A percentile compares a stretch with the other conserved stretches of the same genome.
Evolutionary conservation across 2,113 vertebrate species (phyloP).

Genomic region (Rhegmatorhina hoffmannsi): DNA sequence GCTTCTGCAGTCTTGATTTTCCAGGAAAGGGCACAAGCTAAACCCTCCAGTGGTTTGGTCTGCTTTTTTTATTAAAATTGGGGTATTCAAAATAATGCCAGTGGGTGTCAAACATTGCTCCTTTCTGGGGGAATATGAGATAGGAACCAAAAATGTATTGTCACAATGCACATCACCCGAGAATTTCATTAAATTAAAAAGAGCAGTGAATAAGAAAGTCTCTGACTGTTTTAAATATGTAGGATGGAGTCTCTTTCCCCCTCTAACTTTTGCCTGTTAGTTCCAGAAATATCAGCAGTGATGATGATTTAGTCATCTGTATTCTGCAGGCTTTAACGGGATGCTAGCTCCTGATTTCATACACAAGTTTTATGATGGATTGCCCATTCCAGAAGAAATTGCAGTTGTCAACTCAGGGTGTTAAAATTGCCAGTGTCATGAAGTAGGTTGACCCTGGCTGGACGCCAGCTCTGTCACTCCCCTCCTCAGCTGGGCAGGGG

Average conservation of each 20-base stretch:
- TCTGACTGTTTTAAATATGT: not conserved
- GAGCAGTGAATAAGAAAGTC: not conserved
- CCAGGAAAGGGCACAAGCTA: conserved; percentile 46
- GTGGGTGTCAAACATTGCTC: not conserved
- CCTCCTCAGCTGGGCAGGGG: not conserved
- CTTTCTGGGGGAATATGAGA: not conserved
- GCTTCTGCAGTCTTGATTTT: conserved; percentile 40
- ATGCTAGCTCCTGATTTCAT: conserved; percentile 20
- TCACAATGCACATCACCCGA: not conserved
- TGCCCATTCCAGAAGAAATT: conserved; percentile 4
- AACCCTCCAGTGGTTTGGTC: not conserved
- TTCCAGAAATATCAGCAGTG: conserved; percentile 22
- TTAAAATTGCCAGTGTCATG: not conserved
- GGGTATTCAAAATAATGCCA: not conserved
- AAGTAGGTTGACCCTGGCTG: not conserved
- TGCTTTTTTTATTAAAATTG: conserved; percentile 13
- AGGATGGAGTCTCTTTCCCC: not conserved
- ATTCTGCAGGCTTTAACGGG: not conserved
- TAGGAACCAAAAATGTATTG: not conserved
- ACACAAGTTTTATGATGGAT: not conserved
- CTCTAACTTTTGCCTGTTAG: not conserved
- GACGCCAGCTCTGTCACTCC: not conserved
- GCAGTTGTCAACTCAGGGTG: not conserved
- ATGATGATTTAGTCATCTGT: not conserved
- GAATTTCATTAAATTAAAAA: not conserved